Percentiles rank a stretch among this genome's conserved stretches.
phyloP scores from a whole-genome alignment of 2,797 vertebrate species.

The Chanos chanos region DNA sequence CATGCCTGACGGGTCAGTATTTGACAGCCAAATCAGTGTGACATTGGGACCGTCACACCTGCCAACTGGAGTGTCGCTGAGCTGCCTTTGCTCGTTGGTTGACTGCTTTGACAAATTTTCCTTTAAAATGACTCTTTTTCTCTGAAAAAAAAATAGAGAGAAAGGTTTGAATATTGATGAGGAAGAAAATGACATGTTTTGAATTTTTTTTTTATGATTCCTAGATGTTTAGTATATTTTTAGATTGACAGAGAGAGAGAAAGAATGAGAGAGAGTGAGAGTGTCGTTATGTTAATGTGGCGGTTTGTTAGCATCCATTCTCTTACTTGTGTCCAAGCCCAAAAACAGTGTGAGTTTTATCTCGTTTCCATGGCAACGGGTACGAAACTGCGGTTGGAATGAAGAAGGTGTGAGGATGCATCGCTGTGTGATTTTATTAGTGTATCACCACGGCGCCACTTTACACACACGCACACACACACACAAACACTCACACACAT shows the following conservation, averaged over 20 bases:
- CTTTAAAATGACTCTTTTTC: no score
- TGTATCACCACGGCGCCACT: conserved; percentile 56
- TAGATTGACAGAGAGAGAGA: no score
- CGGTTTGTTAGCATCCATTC: conserved; percentile 65
- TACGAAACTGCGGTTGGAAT: conserved; percentile 65
- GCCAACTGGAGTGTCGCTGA: no score
- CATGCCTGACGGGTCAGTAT: conserved; percentile 61
- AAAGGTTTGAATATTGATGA: no score
- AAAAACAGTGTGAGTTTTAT: conserved; percentile 97
- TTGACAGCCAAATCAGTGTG: conserved; percentile 68
- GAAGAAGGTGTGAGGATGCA: conserved; percentile 77
- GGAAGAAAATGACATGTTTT: no score
- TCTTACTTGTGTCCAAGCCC: conserved; percentile 78
- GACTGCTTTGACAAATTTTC: no score
- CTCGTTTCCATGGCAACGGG: conserved; percentile 94
- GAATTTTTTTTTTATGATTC: no score
- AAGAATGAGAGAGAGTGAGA: no score
- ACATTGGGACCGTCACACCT: neutral
- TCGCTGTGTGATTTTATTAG: conserved; percentile 73
- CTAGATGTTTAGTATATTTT: no score
- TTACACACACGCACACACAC: conserved; percentile 30
- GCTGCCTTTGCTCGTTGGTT: no score
- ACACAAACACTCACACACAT: conserved; percentile 21
- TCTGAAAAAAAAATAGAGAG: no score
- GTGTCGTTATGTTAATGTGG: conserved; percentile 39